Evolutionary conservation across 2,113 vertebrate genomes (phyloP).

Genomic region (Anoplopoma fimbria): DNA sequence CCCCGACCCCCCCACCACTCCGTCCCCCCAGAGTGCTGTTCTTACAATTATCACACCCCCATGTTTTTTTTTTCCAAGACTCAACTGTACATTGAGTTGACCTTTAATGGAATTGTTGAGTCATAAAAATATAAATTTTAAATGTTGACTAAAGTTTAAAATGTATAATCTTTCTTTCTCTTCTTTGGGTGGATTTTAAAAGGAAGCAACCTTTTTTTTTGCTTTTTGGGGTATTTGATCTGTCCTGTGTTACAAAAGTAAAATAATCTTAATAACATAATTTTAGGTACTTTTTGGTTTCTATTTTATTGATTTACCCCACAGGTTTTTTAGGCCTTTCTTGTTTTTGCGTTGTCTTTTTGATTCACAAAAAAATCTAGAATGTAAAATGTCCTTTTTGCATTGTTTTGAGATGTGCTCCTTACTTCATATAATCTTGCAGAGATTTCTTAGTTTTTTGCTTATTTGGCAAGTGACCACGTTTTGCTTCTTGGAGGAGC

Average conservation of each 20-base stretch:
- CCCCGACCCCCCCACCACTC: background rate
- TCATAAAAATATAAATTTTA: background rate
- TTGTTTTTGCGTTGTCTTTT: background rate
- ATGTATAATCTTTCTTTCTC: background rate
- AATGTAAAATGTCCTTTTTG: too few relatives aligned
- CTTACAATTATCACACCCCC: conserved; percentile 59
- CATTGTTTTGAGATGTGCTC: background rate
- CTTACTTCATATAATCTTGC: background rate
- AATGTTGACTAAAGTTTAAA: background rate
- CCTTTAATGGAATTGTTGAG: background rate
- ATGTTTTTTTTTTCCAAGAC: conserved; percentile 5
- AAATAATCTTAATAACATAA: background rate
- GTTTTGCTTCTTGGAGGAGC: background rate
- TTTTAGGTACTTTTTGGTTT: background rate
- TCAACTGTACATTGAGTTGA: background rate
- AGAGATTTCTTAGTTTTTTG: background rate
- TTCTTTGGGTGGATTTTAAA: background rate
- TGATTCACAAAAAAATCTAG: too few relatives aligned
- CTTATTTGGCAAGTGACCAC: background rate
- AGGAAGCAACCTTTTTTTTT: too few relatives aligned
- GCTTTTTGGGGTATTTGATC: background rate
- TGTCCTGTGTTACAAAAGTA: background rate
- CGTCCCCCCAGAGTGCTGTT: conserved; percentile 13
- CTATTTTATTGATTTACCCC: background rate
- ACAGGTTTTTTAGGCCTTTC: background rate